Evolutionary conservation across 2,888 invertebrate species (phyloP), one percentile per base, ranked within the genome.

Genomic region (Carcina quercana): DNA sequence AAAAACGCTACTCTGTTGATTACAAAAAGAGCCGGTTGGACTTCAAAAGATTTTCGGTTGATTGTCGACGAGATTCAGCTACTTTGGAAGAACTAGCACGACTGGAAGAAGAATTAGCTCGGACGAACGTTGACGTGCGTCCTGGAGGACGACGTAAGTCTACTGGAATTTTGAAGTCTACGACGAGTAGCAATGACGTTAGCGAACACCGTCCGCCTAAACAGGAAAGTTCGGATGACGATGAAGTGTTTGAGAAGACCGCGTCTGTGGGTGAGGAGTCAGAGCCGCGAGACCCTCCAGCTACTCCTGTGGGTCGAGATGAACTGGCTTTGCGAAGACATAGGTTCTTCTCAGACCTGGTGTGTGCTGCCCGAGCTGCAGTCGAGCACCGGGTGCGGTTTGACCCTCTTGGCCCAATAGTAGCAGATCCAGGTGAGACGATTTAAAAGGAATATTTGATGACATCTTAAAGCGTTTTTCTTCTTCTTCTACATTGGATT

Each of bases 261-360:
- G 50, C 63, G 40, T 49, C 54, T 37, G 63, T 66, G 25, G 67
- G 46, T 28, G 72, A 64, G 42, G 52, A 62, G 24, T 87, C 87
- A 32, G 87, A 87, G n/a, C 84, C 87, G 40, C 79, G 76, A 40
- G 88, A 89, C 42, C 89, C 89, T 44, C 92, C 92, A 27, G 92
- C 90, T 34, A 92, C 91, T 35, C 93, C 91, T 10, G 89, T 93
- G 26, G 92, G 92, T 32, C 87, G 90, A 36, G 93, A 93, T 68
- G 92, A 93, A 61, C 73, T 93, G 48, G 93, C 92, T 42, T 69
- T 93, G 49, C 86, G 91, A 41, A 86, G 92, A 35, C 92, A 92
- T 67, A 86, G 92, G 51, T 90, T 93, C 70, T 92, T 92, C 72
- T 90, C 92, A 32, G 93, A 93, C 59, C 85, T 93, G 37, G 86